A percentile compares a stretch with the other conserved stretches of the same genome.
phyloP scores from a whole-genome alignment of 1,140 invertebrate genomes.

The Phortica variegata region DNA sequence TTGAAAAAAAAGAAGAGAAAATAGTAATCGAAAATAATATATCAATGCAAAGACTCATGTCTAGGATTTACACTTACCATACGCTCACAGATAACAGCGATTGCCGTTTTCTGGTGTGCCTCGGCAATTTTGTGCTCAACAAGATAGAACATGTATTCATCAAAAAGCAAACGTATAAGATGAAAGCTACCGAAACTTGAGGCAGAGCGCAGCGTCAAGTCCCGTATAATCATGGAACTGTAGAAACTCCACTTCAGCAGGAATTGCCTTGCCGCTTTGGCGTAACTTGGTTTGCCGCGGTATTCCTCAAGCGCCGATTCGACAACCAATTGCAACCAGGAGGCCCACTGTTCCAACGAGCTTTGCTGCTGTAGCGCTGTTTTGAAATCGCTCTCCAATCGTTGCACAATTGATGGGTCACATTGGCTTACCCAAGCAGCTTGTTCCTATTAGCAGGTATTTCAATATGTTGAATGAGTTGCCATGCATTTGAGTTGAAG shows the following conservation, averaged over 20 bases:
- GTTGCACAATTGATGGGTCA: constrained; percentile 80
- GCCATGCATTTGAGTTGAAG: neutral
- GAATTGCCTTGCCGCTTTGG: constrained; percentile 90
- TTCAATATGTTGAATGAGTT: too few species aligned
- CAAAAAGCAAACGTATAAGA: constrained; percentile 93
- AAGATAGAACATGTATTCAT: constrained; percentile 99
- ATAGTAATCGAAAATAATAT: neutral
- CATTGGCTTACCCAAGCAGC: constrained; percentile 98
- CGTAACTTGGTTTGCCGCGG: constrained; percentile 80
- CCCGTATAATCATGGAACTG: constrained; percentile 94
- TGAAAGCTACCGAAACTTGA: constrained; percentile 99
- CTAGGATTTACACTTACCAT: constrained; percentile 30
- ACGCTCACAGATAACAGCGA: constrained; percentile 79
- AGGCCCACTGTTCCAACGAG: constrained; percentile 94
- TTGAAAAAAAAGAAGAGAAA: constrained; percentile 6
- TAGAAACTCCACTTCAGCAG: constrained; percentile 99
- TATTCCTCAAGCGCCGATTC: constrained; percentile 85
- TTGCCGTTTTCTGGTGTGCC: constrained; percentile 85
- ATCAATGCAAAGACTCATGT: constrained; percentile 1
- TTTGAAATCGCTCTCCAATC: constrained; percentile 93
- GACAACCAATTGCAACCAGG: constrained; percentile 93
- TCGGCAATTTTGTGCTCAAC: constrained; percentile 96
- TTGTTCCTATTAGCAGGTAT: constrained; percentile 60
- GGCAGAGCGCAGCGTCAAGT: constrained; percentile 91
- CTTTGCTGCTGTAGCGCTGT: constrained; percentile 88